phyloP scores from a whole-genome alignment of 1,140 invertebrate genomes.

The Macrosteles quadrilineatus region DNA sequence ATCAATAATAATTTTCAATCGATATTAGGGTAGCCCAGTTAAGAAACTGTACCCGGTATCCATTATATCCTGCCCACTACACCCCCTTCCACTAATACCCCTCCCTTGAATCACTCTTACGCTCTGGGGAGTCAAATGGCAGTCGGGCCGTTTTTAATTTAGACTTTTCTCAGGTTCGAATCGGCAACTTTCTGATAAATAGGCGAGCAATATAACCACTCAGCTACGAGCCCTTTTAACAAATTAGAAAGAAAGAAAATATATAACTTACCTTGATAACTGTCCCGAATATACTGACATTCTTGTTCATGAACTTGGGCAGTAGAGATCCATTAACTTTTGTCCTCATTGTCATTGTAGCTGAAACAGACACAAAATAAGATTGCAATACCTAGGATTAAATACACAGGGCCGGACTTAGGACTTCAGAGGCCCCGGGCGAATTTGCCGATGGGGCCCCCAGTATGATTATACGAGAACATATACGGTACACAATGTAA shows the following conservation, averaged over 20 bases:
- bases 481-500: no score
- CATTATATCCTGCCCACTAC: neutral
- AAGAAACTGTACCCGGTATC: no score
- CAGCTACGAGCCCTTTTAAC: neutral
- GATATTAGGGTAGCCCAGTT: no score
- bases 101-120: no score
- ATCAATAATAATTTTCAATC: no score
- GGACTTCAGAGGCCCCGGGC: no score
- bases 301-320: neutral
- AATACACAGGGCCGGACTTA: no score
- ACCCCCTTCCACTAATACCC: neutral
- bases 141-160: neutral
- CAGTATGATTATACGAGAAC: no score
- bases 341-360: neutral
- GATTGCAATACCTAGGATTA: no score
- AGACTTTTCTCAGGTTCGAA: neutral
- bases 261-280: constrained; percentile 15
- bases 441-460: no score
- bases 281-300: constrained; percentile 11
- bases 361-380: neutral
- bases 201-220: neutral
- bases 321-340: constrained; percentile 17
- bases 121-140: no score
- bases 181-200: neutral
- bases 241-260: neutral